Evolutionary conservation across 2,797 vertebrate genomes (phyloP), one percentile per base, ranked within the genome.

Genomic region (Monodelphis domestica): DNA sequence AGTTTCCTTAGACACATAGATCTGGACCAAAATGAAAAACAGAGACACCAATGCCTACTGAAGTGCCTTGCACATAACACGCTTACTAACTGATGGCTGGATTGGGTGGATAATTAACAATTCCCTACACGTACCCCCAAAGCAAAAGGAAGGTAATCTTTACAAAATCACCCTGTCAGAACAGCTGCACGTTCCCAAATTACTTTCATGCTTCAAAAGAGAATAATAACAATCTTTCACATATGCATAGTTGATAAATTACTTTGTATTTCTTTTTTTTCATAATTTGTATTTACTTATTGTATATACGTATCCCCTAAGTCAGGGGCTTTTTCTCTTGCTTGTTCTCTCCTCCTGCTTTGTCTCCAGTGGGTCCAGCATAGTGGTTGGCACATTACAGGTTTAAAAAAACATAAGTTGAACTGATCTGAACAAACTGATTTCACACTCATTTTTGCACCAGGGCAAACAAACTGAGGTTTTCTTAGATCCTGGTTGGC

Each of bases 91-190:
- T 84, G 38, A 84, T 84, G 70, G 21, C 70, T 45, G 70, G 70
- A 84, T 84, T 45, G 70, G 70, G 24, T 45, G 9, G 45, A 84
- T 84, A 84, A 84, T 84, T 84, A 84, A 84, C 70, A 50, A 84
- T 84, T 84, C 70, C 70, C 38, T 38, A 84, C 70, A 84, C 70
- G 50, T 84, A 26, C 38, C 38, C 70, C 70, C 38, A 84, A 59
- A 84, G 70, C 70, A 84, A 84, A 78, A 84, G 59, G 38, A 84
- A 84, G 70, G 70, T 84, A 84, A 84, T 84, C 70, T 78, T 45
- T 84, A 70, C 70, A 84, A 84, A 84, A 84, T 84, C 70, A 84
- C 24, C 38, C 38, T 84, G 70, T 84, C 70, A 84, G 70, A 50
- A 84, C 70, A 84, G 70, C 70, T 84, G 70, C 38, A 84, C 38